Conservation (phyloP, 2,113 vertebrate genomes). For the Mormyrus lacerda region DNA sequence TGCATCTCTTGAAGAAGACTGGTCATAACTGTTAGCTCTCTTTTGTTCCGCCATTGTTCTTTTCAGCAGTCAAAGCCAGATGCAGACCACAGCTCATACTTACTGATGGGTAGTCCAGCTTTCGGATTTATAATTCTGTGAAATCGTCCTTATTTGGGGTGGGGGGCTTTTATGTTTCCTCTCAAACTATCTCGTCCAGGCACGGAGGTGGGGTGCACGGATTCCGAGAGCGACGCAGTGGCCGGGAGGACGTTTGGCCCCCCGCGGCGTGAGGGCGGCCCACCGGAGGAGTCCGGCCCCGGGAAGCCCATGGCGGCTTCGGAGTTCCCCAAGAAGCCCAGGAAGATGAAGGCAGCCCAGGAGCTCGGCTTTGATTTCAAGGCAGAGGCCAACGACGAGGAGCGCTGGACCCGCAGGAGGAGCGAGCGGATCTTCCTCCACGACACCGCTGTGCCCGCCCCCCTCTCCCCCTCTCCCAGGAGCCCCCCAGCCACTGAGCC, state of each 20-base stretch:
- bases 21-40: background rate
- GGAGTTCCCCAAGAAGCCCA: conserved; percentile 64
- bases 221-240: conserved; percentile 81
- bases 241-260: conserved; percentile 73
- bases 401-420: conserved; percentile 81
- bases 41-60: background rate
- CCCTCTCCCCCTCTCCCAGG: background rate
- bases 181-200: conserved; percentile 50
- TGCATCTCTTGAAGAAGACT: background rate
- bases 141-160: background rate
- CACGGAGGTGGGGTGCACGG: conserved; percentile 83
- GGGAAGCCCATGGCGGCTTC: conserved; percentile 47
- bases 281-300: conserved; percentile 46
- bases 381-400: conserved; percentile 78
- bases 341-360: conserved; percentile 66
- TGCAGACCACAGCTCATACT: background rate
- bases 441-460: conserved; percentile 60
- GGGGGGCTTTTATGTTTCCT: background rate
- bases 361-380: conserved; percentile 75
- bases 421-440: conserved; percentile 97
- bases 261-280: conserved; percentile 67
- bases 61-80: background rate
- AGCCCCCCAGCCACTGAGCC: conserved; percentile 38
- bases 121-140: background rate
- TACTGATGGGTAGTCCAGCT: background rate